These are phyloP conservation scores for Drosophila murphyi DNA, from an alignment of 1,140 invertebrate species.

Conservation along the genomic window DNA sequence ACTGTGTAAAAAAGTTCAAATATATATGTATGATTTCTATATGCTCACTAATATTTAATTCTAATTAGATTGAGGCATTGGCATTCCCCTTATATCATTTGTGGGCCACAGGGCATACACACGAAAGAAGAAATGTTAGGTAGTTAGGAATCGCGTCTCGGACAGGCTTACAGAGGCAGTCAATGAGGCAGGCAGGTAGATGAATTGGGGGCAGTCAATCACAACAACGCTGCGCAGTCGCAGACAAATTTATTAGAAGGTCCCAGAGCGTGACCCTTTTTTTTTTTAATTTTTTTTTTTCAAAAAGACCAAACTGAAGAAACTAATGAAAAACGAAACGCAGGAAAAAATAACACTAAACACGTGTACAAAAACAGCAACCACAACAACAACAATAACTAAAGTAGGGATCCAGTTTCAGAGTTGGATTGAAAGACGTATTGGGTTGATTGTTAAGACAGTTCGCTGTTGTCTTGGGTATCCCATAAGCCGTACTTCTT, in stretches of 20 bases:
- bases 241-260: conserved; percentile 72
- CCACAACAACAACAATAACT: conserved; percentile 2
- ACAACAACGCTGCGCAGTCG: conserved; percentile 37
- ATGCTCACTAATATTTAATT: no score
- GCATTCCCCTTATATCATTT: not conserved
- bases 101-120: conserved; percentile 2
- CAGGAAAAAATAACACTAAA: conserved; percentile 6
- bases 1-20: no score
- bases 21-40: no score
- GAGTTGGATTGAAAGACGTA: not conserved
- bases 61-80: no score
- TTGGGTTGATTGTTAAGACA: not conserved
- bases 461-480: not conserved
- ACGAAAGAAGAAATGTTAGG: conserved; percentile 25
- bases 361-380: conserved; percentile 28
- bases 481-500: conserved; percentile 98
- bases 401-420: conserved; percentile 16
- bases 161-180: not conserved
- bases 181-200: conserved; percentile 55
- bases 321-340: conserved; percentile 14
- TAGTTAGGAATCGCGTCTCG: conserved; percentile 22
- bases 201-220: conserved; percentile 71
- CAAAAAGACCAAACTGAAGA: conserved; percentile 18
- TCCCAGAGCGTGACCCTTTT: conserved; percentile 60
- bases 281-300: conserved; percentile 33